phyloP scores from a whole-genome alignment of 2,113 vertebrate genomes.

The Hydropotes inermis region DNA sequence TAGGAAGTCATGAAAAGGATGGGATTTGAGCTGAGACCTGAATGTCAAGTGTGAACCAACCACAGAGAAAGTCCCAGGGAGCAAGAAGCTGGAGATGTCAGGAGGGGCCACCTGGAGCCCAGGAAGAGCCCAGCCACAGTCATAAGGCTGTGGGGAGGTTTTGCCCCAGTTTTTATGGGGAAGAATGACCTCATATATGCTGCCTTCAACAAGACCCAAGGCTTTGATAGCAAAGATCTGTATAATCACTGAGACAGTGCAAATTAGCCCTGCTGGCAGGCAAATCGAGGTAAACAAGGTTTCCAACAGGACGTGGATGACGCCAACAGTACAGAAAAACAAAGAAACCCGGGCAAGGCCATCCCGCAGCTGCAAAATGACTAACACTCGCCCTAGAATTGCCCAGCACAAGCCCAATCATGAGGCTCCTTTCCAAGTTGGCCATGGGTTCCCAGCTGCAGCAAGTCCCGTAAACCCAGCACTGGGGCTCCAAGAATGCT shows the following conservation, averaged over 20 bases:
- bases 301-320: neutral
- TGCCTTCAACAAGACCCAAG: neutral
- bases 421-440: neutral
- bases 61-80: too few species aligned
- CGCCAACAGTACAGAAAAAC: neutral
- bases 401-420: neutral
- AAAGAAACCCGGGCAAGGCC: neutral
- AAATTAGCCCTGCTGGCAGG: neutral
- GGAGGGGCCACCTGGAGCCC: neutral
- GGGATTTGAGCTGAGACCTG: neutral
- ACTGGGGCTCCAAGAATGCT: accelerated
- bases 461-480: neutral
- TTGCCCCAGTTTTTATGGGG: neutral
- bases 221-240: neutral
- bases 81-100: accelerated
- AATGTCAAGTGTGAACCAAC: neutral
- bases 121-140: neutral
- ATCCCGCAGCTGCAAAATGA: neutral
- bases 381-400: neutral
- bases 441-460: neutral
- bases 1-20: neutral
- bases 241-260: neutral
- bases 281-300: neutral
- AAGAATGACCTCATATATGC: neutral
- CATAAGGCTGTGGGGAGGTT: accelerated